phyloP scores from a whole-genome alignment of 1,140 invertebrate species.

The Atopsyche davidsoni region DNA sequence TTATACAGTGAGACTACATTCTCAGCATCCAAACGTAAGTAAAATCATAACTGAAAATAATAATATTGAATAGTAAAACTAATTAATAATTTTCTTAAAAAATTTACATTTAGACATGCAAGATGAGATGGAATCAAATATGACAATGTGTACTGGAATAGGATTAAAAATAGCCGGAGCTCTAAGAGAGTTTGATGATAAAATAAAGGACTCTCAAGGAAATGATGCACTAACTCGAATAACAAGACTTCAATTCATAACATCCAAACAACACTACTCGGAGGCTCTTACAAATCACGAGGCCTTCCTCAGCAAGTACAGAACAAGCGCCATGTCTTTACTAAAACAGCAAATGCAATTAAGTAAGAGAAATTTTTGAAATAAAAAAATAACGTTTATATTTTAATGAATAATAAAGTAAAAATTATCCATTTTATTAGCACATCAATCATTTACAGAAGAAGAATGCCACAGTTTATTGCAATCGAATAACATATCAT shows the following conservation, averaged over 20 bases:
- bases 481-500: slow-evolving; percentile 47
- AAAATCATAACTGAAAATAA: not conserved
- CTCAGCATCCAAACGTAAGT: slow-evolving; percentile 49
- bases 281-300: slow-evolving; percentile 70
- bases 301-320: slow-evolving; percentile 63
- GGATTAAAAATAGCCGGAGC: slow-evolving; percentile 41
- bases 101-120: slow-evolving; percentile 46
- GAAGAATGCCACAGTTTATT: slow-evolving; percentile 50
- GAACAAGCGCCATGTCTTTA: slow-evolving; percentile 64
- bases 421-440: slow-evolving; percentile 38
- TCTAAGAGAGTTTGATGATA: slow-evolving; percentile 39
- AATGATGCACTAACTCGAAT: slow-evolving; percentile 40
- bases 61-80: not conserved
- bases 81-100: not conserved
- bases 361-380: slow-evolving; percentile 47
- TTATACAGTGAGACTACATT: slow-evolving; percentile 53
- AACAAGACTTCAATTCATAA: slow-evolving; percentile 45
- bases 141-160: slow-evolving; percentile 34
- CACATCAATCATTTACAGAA: slow-evolving; percentile 49
- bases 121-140: slow-evolving; percentile 47
- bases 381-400: slow-evolving; percentile 11
- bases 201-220: slow-evolving; percentile 30
- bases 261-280: slow-evolving; percentile 42
- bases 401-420: slow-evolving; percentile 1
- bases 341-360: slow-evolving; percentile 72